These are phyloP conservation scores for Ischnura elegans DNA, from an alignment of 2,888 invertebrate species.

Conservation along the genomic window DNA sequence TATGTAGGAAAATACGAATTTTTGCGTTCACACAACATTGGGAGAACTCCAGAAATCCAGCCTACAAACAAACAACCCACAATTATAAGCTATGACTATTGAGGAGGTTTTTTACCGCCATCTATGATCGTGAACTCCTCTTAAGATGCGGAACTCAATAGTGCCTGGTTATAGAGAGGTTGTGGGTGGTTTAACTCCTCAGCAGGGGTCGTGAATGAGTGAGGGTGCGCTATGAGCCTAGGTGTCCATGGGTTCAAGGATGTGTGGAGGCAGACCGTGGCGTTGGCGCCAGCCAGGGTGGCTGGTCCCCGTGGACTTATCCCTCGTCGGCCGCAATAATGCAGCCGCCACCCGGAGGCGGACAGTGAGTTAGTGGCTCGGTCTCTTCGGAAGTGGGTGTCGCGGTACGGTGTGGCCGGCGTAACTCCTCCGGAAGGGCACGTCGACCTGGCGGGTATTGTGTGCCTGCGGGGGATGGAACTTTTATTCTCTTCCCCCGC, in stretches of 20 bases:
- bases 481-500: neutral
- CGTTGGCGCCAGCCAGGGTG: neutral
- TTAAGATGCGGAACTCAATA: too few species aligned
- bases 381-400: constrained; percentile 49
- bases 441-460: neutral
- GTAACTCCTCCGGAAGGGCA: neutral
- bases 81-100: too few species aligned
- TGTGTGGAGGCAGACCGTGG: neutral
- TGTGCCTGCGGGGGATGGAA: neutral
- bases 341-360: constrained; percentile 29
- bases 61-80: too few species aligned
- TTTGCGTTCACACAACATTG: too few species aligned
- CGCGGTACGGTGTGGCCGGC: constrained; percentile 5
- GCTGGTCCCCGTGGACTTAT: neutral
- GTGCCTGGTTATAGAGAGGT: too few species aligned
- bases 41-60: too few species aligned
- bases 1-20: too few species aligned
- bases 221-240: neutral
- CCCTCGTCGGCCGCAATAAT: neutral
- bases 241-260: neutral
- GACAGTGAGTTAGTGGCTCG: constrained; percentile 58
- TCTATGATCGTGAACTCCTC: too few species aligned
- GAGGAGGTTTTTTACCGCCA: too few species aligned
- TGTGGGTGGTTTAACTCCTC: neutral
- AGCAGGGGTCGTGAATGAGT: neutral